phyloP scores from a whole-genome alignment of 2,113 vertebrate species.

The Elephas maximus region DNA sequence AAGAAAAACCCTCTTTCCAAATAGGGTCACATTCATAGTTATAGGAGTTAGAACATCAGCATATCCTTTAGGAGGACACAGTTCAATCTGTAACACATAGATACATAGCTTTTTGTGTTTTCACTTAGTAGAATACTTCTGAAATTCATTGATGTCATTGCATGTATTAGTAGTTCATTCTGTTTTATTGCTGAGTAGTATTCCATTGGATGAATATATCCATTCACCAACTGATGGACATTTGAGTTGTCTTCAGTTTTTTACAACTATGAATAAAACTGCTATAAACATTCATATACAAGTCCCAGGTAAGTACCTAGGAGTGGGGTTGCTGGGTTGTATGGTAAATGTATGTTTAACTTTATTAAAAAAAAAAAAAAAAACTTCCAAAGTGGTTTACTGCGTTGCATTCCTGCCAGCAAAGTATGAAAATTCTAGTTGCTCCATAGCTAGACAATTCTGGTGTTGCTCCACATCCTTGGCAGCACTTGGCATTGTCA shows the following conservation, averaged over 20 bases:
- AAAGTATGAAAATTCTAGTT: not conserved
- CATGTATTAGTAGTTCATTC: not conserved
- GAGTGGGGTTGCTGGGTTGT: not conserved
- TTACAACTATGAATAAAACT: not conserved
- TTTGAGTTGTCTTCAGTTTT: not conserved
- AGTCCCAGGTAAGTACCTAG: not conserved
- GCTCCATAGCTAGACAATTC: not conserved
- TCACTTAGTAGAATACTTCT: not conserved
- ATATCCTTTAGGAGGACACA: not conserved
- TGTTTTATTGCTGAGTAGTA: slow-evolving; percentile 5
- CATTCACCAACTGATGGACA: not conserved
- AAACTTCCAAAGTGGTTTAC: not conserved
- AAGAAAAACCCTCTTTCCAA: not conserved
- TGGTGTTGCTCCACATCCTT: not conserved
- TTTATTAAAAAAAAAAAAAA: not conserved
- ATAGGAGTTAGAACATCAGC: not conserved
- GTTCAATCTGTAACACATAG: not conserved
- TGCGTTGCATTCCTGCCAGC: not conserved
- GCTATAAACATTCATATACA: not conserved
- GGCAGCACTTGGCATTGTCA: not conserved
- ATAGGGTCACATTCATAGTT: not conserved
- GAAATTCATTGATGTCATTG: not conserved
- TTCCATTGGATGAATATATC: not conserved
- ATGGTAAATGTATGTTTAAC: not conserved
- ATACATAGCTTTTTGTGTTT: not conserved